Percentiles rank a stretch among this genome's conserved stretches.
These are phyloP conservation scores for Hycleus phaleratus DNA, from an alignment of 1,140 invertebrate genomes.

Conservation along the genomic window DNA sequence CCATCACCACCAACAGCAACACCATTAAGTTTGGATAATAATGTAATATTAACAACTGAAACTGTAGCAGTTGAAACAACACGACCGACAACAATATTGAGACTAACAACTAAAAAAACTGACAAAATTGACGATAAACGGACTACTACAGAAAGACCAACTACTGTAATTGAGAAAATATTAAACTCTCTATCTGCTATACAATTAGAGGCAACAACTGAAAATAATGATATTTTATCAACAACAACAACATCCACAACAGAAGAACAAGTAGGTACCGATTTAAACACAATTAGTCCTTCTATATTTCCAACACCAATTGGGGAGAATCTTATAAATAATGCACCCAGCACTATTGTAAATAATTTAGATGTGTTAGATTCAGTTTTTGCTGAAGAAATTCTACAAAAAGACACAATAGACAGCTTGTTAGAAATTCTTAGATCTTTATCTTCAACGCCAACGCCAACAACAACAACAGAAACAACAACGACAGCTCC, in stretches of 20 bases:
- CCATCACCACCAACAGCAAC: constrained; percentile 18
- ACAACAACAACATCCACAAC: constrained; percentile 5
- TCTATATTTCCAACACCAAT: constrained; percentile 26
- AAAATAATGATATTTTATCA: constrained; percentile 11
- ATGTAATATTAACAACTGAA: too few species aligned
- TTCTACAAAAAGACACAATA: constrained; percentile 32
- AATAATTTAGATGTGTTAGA: constrained; percentile 29
- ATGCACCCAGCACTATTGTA: constrained; percentile 24
- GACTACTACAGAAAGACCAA: constrained; percentile 37
- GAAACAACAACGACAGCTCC: constrained; percentile 31
- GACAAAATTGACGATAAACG: constrained; percentile 21
- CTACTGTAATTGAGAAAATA: constrained; percentile 39
- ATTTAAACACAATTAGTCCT: constrained; percentile 30
- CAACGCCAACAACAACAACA: constrained; percentile 9
- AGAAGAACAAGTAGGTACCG: constrained; percentile 32
- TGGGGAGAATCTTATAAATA: too few species aligned
- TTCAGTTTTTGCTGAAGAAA: constrained; percentile 28
- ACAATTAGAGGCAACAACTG: constrained; percentile 26
- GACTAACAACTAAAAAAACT: constrained; percentile 32
- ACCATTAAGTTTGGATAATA: not conserved
- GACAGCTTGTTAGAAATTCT: constrained; percentile 31
- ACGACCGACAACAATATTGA: constrained; percentile 34
- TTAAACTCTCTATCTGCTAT: constrained; percentile 37
- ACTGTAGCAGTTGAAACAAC: not conserved
- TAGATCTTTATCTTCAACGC: constrained; percentile 27